Evolutionary conservation across 2,113 vertebrate species (phyloP).

Genomic region (Sylvietta virens): DNA sequence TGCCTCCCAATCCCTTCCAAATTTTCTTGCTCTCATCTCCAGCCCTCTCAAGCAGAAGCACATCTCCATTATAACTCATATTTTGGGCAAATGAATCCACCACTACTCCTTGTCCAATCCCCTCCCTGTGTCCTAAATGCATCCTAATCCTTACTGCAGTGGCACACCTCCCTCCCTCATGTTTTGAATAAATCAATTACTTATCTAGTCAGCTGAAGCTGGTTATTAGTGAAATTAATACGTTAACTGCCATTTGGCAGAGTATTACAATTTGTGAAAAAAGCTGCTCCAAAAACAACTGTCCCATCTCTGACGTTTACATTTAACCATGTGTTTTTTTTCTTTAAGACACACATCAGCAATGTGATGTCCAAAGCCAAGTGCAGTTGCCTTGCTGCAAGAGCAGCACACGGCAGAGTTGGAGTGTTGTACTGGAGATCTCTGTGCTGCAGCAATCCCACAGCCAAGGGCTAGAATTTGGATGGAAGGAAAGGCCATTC

Average conservation of each 20-base stretch:
- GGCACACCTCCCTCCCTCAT: rapidly evolving
- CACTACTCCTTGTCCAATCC: not conserved
- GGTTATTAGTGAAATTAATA: not conserved
- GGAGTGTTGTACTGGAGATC: not conserved
- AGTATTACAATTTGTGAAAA: not conserved
- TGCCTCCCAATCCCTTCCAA: not conserved
- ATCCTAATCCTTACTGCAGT: not conserved
- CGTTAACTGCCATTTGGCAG: not conserved
- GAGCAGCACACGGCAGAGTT: not conserved
- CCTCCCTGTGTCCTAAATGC: not conserved
- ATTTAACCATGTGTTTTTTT: not conserved
- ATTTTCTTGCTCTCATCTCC: not conserved
- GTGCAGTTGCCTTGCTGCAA: not conserved
- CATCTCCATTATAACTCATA: not conserved
- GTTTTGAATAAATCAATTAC: not conserved
- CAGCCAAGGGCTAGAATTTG: not conserved
- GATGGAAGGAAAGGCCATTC: not conserved
- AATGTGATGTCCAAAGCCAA: not conserved
- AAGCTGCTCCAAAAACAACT: not conserved
- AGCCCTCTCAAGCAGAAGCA: not conserved
- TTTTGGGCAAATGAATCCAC: not conserved
- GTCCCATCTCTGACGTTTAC: not conserved
- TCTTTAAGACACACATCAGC: not conserved
- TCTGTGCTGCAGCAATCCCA: not conserved
- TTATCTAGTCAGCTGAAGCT: not conserved